phyloP scores from a whole-genome alignment of 2,113 vertebrate species.

The Psilopsiagon aurifrons region DNA sequence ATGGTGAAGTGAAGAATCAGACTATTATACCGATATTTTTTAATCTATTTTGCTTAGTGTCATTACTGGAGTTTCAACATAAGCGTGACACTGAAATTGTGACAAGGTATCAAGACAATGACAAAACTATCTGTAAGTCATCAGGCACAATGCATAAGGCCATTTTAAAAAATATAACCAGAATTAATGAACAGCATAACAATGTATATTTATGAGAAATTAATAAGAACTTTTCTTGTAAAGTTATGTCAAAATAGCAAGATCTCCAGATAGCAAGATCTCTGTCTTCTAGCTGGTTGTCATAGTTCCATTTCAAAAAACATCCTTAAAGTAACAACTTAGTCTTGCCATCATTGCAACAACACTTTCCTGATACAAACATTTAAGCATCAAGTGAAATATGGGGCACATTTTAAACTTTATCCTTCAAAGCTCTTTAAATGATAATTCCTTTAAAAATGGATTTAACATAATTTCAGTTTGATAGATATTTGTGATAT shows the following conservation, averaged over 20 bases:
- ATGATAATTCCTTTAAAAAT: background rate
- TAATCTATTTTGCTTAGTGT: background rate
- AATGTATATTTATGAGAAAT: background rate
- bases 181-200: background rate
- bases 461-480: background rate
- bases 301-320: background rate
- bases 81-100: background rate
- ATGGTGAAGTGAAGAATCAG: background rate
- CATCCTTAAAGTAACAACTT: background rate
- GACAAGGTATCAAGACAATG: background rate
- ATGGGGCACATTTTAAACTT: background rate
- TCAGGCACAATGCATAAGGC: background rate
- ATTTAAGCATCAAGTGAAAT: background rate
- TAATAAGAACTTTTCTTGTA: background rate
- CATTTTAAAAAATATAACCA: background rate
- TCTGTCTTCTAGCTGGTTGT: background rate
- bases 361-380: background rate
- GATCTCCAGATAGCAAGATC: background rate
- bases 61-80: background rate
- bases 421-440: background rate
- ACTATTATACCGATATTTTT: background rate
- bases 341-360: background rate
- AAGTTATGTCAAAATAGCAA: background rate
- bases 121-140: background rate
- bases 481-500: constrained; percentile 5